Conservation (phyloP, 1,140 invertebrate species). For the Laupala kohalensis region DNA sequence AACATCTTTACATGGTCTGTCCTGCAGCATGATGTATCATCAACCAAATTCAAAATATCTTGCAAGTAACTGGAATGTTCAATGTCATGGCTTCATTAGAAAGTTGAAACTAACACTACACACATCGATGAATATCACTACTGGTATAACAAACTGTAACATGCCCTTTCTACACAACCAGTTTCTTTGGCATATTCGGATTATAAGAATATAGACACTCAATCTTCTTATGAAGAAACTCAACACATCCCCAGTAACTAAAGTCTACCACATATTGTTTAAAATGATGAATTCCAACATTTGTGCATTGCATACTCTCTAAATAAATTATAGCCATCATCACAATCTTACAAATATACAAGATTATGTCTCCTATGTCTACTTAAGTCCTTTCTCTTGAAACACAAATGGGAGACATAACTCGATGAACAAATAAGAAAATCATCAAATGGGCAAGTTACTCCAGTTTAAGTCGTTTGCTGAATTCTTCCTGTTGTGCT, state of each 20-base stretch:
- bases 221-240: background rate
- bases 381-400: background rate
- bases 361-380: background rate
- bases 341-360: background rate
- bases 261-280: background rate
- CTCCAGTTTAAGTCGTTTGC: conserved; percentile 70
- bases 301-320: background rate
- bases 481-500: conserved; percentile 85
- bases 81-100: background rate
- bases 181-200: background rate
- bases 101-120: background rate
- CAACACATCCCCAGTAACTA: too few relatives aligned
- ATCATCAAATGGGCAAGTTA: conserved; percentile 27
- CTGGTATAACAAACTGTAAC: background rate
- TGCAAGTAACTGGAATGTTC: background rate
- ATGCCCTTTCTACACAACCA: background rate
- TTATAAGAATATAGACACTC: background rate
- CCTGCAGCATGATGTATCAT: background rate
- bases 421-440: too few relatives aligned
- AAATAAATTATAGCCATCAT: background rate
- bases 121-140: background rate
- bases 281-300: background rate
- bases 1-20: background rate
- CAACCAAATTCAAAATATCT: background rate
- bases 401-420: background rate